These are phyloP conservation scores for Erannis defoliaria DNA, from an alignment of 2,888 invertebrate species.

Conservation along the genomic window DNA sequence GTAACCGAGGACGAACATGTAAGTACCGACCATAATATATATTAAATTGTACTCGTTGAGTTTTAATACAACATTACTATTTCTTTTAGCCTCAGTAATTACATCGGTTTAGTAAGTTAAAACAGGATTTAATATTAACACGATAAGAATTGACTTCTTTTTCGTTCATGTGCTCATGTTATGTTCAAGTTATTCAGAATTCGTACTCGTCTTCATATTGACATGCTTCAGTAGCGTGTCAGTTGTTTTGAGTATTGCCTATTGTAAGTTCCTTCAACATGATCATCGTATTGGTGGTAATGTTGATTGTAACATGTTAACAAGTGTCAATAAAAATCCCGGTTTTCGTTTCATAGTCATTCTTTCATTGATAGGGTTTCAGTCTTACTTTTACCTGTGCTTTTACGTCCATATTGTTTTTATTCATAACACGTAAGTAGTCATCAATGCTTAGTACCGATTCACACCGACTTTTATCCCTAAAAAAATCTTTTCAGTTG, in stretches of 20 bases:
- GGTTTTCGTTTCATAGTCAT: constrained; percentile 11
- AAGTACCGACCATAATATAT: constrained; percentile 48
- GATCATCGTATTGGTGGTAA: constrained; percentile 10
- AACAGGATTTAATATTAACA: not conserved
- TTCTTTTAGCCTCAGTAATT: not conserved
- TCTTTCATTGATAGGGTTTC: constrained; percentile 2
- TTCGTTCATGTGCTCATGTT: not conserved
- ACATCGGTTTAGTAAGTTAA: not conserved
- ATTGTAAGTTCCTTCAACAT: constrained; percentile 41
- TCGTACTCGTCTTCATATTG: constrained; percentile 17
- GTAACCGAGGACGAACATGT: constrained; percentile 47
- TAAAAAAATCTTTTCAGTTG: no score
- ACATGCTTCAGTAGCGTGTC: constrained; percentile 26
- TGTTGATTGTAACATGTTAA: constrained; percentile 16
- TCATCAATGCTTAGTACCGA: no score
- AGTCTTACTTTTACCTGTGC: not conserved
- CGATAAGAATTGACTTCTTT: not conserved
- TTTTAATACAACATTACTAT: not conserved
- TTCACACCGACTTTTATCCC: no score
- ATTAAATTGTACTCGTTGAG: not conserved
- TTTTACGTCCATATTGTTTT: no score
- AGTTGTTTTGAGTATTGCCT: constrained; percentile 41
- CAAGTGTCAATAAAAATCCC: constrained; percentile 9
- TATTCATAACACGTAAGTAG: no score
- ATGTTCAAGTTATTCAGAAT: constrained; percentile 4